Base-by-base conservation (phyloP, 2,113 vertebrate genomes). In the Gasterosteus nipponicus region DNA sequence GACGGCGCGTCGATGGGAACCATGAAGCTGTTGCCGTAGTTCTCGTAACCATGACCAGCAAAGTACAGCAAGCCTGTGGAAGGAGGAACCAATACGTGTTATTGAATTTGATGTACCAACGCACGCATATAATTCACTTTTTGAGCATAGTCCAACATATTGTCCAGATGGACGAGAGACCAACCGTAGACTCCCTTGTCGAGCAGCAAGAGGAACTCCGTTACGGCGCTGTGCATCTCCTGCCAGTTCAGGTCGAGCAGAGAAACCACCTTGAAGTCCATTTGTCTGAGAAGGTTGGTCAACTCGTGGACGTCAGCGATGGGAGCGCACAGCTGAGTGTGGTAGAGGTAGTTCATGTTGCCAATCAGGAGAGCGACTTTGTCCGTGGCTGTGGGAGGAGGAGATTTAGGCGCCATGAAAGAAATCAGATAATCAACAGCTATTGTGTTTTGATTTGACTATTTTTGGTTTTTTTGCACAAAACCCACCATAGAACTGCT, bases 11-110 rank as follows among this genome's bases (percentile, higher is more conserved):
- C 96, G 0, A 94, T 95, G 60, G 96, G 96, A 63, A 97, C 95
- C 96, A 97, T 96, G 89, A 96, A 97, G 86, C 96, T 97, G 93
- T 96, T 96, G 54, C 96, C 96, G 0, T 93, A 97, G 57, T 97
- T 96, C 78, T 97, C 96, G 16, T 96, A 96, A 71, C 96, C 95
- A 0, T 97, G 96, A 42, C 96, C 95, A 0, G 95, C 96, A 0
- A 95, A 97, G 88, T 96, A 97, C 18, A 97, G 93, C 86, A 97
- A 86, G 65, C 96, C 96, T 97, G 89, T 7, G 12, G 1, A 10
- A 19, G 51, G 22, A 80, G 35, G 29, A 31, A 42, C 9, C 53
- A 41, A 38, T 9, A 31, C 10, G 29, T 14, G 10, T 8, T 57
- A 10, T 9, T 2, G 10, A 14, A 63, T 39, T n/a, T 60, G 12